Evolutionary conservation across 2,888 invertebrate genomes (phyloP).

Genomic region (Drosophila affinis): DNA sequence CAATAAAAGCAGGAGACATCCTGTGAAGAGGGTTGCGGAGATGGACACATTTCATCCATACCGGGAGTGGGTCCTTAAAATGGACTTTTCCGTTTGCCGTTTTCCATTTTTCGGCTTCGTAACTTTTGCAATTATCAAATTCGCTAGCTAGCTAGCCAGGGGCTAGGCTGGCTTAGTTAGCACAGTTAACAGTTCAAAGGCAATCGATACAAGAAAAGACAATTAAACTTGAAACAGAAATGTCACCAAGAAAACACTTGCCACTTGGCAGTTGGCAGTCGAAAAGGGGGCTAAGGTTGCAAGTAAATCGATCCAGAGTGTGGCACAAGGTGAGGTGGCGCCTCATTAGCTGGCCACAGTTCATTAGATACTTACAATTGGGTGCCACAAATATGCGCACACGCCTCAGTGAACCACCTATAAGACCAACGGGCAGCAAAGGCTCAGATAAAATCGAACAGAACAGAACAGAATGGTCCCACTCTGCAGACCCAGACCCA

Average conservation of each 20-base stretch:
- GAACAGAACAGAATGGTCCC: neutral
- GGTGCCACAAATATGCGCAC: slow-evolving; percentile 49
- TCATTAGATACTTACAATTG: slow-evolving; percentile 44
- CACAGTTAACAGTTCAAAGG: slow-evolving; percentile 22
- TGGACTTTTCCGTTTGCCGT: slow-evolving; percentile 7
- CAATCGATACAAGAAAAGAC: slow-evolving; percentile 50
- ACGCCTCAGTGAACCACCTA: slow-evolving; percentile 40
- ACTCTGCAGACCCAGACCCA: neutral
- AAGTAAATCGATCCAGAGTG: slow-evolving; percentile 66
- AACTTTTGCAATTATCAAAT: slow-evolving; percentile 61
- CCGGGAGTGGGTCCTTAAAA: slow-evolving; percentile 11
- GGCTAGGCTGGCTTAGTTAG: slow-evolving; percentile 37
- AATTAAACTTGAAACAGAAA: slow-evolving; percentile 74
- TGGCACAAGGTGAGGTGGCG: slow-evolving; percentile 28
- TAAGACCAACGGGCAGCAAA: slow-evolving; percentile 11
- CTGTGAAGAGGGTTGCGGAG: slow-evolving; percentile 25
- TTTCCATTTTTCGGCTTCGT: neutral
- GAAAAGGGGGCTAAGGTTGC: slow-evolving; percentile 73
- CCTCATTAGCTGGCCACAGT: slow-evolving; percentile 56
- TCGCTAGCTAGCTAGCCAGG: slow-evolving; percentile 9
- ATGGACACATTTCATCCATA: slow-evolving; percentile 10
- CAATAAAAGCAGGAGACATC: slow-evolving; percentile 22
- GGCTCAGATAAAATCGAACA: neutral
- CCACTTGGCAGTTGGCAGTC: slow-evolving; percentile 6
- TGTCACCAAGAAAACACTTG: slow-evolving; percentile 41